phyloP scores from a whole-genome alignment of 2,888 invertebrate genomes.

The Luffia ferchaultella region DNA sequence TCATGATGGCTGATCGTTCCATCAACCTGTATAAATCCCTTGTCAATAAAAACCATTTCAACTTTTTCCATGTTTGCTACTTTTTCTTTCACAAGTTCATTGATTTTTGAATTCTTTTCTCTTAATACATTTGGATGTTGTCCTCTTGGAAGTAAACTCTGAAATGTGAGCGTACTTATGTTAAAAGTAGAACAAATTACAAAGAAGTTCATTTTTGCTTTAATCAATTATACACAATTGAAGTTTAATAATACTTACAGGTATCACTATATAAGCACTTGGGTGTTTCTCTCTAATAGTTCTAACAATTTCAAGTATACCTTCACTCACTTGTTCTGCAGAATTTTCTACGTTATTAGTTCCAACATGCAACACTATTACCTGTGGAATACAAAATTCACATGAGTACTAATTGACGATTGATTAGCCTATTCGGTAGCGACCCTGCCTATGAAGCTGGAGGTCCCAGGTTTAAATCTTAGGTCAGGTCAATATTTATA shows the following conservation, averaged over 20 bases:
- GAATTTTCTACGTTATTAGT: conserved; percentile 86
- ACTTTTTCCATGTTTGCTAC: conserved; percentile 71
- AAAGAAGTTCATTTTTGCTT: conserved; percentile 1
- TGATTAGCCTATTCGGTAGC: too few relatives aligned
- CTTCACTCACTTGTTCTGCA: conserved; percentile 83
- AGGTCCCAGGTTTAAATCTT: too few relatives aligned
- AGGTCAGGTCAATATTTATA: too few relatives aligned
- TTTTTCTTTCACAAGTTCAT: conserved; percentile 73
- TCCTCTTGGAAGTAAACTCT: conserved; percentile 90
- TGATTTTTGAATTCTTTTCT: conserved; percentile 79
- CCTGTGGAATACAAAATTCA: conserved; percentile 66
- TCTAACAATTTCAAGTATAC: conserved; percentile 79
- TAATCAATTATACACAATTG: conserved; percentile 8
- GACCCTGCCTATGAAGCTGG: too few relatives aligned
- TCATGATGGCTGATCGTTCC: conserved; percentile 88
- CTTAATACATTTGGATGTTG: conserved; percentile 84
- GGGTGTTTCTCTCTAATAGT: conserved; percentile 80
- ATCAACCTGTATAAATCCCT: conserved; percentile 79
- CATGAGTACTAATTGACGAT: too few relatives aligned
- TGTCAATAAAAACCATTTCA: conserved; percentile 81
- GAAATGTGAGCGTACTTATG: conserved; percentile 24
- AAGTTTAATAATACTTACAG: conserved; percentile 70
- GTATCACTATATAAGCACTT: conserved; percentile 81
- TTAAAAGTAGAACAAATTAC: neutral
- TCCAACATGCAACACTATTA: conserved; percentile 86